Base-by-base conservation (phyloP, 2,113 vertebrate species). In the Labrus mixtus region DNA sequence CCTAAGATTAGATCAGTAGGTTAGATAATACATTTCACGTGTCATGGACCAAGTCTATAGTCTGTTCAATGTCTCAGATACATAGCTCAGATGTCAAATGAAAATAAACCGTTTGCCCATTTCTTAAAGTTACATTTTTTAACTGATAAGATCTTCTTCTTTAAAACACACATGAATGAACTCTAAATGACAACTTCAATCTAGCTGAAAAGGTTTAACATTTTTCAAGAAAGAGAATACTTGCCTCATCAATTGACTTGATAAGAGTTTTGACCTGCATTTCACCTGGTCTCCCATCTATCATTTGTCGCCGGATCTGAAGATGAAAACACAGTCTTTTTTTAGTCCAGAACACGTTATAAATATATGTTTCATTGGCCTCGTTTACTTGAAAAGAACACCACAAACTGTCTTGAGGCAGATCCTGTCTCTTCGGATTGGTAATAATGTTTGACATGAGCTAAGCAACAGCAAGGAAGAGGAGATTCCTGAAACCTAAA, bases 221-320 rank as follows among this genome's bases (percentile, higher is more conserved):
- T 46, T 6, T 39, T 15, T 43, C 56, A 0, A 63, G 9, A 58
- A 22, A 48, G 19, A 29, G 11, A 60, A 41, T 23, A 90, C 91
- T 92, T 93, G 93, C 98, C 96, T 99, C 96, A 0, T 99, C 97
- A 85, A 96, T 83, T 0, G 98, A 99, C 89, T 98, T 98, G 87
- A 98, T 91, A 23, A 98, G 88, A 0, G 98, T 97, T 88, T 94
- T 96, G 89, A 99, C 93, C 86, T 95, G 95, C 87, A 93, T 95
- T 84, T 98, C 96, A 15, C 97, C 97, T 0, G 93, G 93, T 29
- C 94, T 92, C 17, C 97, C 97, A 25, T 99, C 97, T 45, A 99
- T 99, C 98, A 99, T 99, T 83, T 96, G 97, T 72, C 95, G 93
- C 1, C 98, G 96, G 79, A 99, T 99, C 98, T 99, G 81, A 37